A percentile compares a stretch with the other conserved stretches of the same genome.
phyloP scores from a whole-genome alignment of 2,113 vertebrate species.

The Colossoma macropomum region DNA sequence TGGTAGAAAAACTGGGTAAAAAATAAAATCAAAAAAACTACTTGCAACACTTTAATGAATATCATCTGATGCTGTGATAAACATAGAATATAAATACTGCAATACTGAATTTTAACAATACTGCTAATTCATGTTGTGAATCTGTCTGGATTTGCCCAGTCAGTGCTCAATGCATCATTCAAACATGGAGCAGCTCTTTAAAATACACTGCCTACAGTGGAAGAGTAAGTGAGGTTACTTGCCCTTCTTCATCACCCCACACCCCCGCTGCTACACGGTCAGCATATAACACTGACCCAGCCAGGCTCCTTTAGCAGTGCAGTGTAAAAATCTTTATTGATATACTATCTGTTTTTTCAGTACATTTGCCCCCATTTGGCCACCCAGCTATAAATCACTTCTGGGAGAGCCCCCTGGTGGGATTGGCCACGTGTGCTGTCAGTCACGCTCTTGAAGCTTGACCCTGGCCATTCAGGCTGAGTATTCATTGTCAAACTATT shows the following conservation, averaged over 20 bases:
- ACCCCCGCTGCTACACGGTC: not conserved
- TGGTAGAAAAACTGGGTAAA: too few relatives aligned
- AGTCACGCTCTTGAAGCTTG: conserved; percentile 55
- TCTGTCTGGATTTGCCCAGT: too few relatives aligned
- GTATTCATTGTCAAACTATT: conserved; percentile 66
- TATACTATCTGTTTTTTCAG: conserved; percentile 48
- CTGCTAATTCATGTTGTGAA: too few relatives aligned
- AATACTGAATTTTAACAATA: too few relatives aligned
- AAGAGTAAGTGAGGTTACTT: too few relatives aligned
- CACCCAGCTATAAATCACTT: conserved; percentile 54
- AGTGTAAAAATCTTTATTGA: conserved; percentile 30
- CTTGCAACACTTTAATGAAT: too few relatives aligned
- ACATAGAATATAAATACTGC: too few relatives aligned
- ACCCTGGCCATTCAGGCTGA: conserved; percentile 53
- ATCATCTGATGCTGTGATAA: too few relatives aligned
- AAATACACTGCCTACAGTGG: too few relatives aligned
- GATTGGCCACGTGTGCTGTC: conserved; percentile 62
- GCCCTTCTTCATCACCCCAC: not conserved
- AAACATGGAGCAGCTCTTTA: too few relatives aligned
- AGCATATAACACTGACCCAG: not conserved
- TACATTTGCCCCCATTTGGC: conserved; percentile 35
- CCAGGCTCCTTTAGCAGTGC: not conserved
- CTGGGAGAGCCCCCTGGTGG: conserved; percentile 22
- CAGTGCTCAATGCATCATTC: too few relatives aligned
- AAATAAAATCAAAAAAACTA: too few relatives aligned